Evolutionary conservation across 2,797 vertebrate species (phyloP), one percentile per base, ranked within the genome.

Genomic region (Perdix hodgsoniae): DNA sequence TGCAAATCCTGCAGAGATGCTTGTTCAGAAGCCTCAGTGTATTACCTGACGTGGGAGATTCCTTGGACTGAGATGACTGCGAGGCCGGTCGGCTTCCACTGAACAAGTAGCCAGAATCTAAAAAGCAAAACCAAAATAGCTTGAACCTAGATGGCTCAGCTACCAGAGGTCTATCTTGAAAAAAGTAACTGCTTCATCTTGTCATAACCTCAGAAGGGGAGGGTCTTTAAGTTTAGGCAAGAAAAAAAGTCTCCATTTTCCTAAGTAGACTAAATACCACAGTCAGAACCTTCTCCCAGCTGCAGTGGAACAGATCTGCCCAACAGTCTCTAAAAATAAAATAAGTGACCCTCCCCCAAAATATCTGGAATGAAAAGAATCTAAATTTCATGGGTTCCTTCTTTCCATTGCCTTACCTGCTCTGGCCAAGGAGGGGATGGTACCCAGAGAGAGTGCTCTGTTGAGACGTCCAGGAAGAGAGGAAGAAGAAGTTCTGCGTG

Each of bases 41-140:
- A 86, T 94, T 96, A 99, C 99, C 99, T 98, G 99, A 98, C 14
- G 98, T 50, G 1, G 98, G 98, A 12, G 98, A 98, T 44, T 99
- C 98, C 97, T 98, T 98, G 83, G 97, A 97, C 7, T 83, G 94
- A 13, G 98, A 97, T 10, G 91, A 91, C 56, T 97, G 98, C 0
- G 98, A 99, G 0, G 98, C 97, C 0, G 98, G 99, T 29, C 98
- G 98, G 88, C 99, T 99, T 45, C 99, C 99, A 1, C 99, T 99
- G 89, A 99, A 99, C 95, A 99, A 97, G 87, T 98, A 99, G 40
- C 99, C 99, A 2, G 99, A 99, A 97, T 99, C 99, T 99, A 83
- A 61, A 97, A 97, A 39, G 35, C 42, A 83, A 81, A 91, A 75
- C 81, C 1, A 11, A 75, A 74, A 24, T 5, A 4, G 29, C 24